Conservation (phyloP, 37 sponge, comb jelly and placozoan species). For the Crambe crambe region DNA sequence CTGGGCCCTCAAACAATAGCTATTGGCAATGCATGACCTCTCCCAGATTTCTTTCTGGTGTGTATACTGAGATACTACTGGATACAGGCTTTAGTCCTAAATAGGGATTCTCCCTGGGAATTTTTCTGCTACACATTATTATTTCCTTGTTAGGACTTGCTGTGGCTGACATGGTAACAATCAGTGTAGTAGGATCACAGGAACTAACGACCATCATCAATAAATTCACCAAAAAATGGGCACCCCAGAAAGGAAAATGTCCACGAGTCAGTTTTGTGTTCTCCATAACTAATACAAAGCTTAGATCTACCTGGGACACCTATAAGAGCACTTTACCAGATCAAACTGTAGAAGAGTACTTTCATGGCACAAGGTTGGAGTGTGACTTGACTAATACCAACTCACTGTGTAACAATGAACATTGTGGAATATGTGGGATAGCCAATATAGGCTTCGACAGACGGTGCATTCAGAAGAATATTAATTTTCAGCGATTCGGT, state of each 20-base stretch:
- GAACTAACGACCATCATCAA: too few relatives aligned
- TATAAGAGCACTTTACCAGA: conserved; percentile 14
- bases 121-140: too few relatives aligned
- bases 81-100: too few relatives aligned
- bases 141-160: too few relatives aligned
- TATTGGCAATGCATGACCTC: too few relatives aligned
- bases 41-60: too few relatives aligned
- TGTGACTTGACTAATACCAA: conserved; percentile 52
- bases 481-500: conserved; percentile 70
- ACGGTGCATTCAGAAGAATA: conserved; percentile 40
- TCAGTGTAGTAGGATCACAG: too few relatives aligned
- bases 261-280: conserved; percentile 28
- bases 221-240: conserved; percentile 35
- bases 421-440: conserved; percentile 79
- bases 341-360: conserved; percentile 42
- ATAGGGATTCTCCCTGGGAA: too few relatives aligned
- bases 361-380: conserved; percentile 74
- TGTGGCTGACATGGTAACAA: too few relatives aligned
- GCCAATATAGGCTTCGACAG: conserved; percentile 52
- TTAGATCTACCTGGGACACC: conserved; percentile 13
- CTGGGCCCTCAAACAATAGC: too few relatives aligned
- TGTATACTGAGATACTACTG: too few relatives aligned
- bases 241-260: conserved; percentile 26
- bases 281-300: background rate
- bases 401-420: conserved; percentile 35